A percentile compares a stretch with the other conserved stretches of the same genome.
Evolutionary conservation across 2,888 invertebrate genomes (phyloP).

Genomic region (Craniophora ligustri): DNA sequence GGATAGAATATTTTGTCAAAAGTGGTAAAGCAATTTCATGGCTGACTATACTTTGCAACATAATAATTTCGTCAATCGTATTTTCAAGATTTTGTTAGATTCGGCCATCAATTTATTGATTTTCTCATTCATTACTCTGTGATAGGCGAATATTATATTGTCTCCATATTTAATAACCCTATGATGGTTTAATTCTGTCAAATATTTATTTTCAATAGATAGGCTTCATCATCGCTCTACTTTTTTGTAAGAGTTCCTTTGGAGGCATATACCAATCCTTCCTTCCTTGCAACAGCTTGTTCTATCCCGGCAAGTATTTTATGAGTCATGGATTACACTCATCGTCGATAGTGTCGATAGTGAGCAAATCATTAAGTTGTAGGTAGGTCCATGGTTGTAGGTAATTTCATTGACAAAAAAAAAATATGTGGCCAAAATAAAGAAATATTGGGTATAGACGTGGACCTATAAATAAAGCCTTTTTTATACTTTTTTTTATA

Average conservation of each 20-base stretch:
- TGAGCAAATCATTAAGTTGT: too few species aligned
- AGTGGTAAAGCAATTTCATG: too few species aligned
- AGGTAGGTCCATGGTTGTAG: too few species aligned
- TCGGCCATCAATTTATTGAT: conserved; percentile 54
- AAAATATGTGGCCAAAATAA: too few species aligned
- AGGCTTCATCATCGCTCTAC: conserved; percentile 72
- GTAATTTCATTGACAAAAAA: too few species aligned
- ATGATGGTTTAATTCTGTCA: conserved; percentile 68
- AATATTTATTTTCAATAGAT: conserved; percentile 66
- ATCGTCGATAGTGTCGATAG: too few species aligned
- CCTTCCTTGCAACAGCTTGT: conserved; percentile 76
- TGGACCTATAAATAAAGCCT: too few species aligned
- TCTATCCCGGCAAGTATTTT: conserved; percentile 77
- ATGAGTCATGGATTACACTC: conserved; percentile 75
- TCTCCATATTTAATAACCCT: conserved; percentile 70
- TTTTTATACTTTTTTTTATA: too few species aligned
- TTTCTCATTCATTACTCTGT: conserved; percentile 61
- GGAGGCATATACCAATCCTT: conserved; percentile 77
- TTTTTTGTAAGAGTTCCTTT: conserved; percentile 65
- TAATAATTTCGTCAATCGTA: not conserved
- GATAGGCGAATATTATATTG: conserved; percentile 60
- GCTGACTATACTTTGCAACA: too few species aligned
- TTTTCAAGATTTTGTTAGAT: not conserved
- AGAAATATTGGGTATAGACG: too few species aligned
- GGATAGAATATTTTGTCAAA: too few species aligned